These are phyloP conservation scores for Osmerus eperlanus DNA, from an alignment of 2,113 vertebrate genomes.

Conservation along the genomic window DNA sequence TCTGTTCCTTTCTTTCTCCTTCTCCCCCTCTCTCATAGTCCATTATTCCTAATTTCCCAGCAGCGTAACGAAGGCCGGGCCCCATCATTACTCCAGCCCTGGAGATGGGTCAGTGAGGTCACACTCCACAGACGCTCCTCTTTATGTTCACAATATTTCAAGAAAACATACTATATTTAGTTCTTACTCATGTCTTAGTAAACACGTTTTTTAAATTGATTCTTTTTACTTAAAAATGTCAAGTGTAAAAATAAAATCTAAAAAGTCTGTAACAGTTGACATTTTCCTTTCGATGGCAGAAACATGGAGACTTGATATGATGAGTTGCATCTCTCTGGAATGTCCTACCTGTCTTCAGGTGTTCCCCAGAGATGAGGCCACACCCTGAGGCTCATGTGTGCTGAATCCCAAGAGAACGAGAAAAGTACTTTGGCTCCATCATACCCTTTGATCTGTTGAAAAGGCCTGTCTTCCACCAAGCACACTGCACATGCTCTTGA, in stretches of 20 bases:
- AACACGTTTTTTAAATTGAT: no score
- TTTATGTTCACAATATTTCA: background rate
- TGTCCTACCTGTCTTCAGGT: background rate
- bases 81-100: conserved; percentile 43
- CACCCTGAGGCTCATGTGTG: conserved; percentile 25
- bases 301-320: no score
- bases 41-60: conserved; percentile 57
- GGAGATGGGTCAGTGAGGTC: conserved; percentile 40
- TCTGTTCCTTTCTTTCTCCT: conserved; percentile 48
- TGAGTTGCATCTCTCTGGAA: no score
- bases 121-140: conserved; percentile 19
- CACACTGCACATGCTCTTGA: conserved; percentile 55
- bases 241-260: no score
- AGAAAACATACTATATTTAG: background rate
- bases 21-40: conserved; percentile 49
- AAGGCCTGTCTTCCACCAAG: conserved; percentile 43
- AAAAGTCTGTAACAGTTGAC: no score
- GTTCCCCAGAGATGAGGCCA: conserved; percentile 35
- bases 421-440: conserved; percentile 50
- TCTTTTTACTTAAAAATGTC: no score
- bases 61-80: conserved; percentile 50
- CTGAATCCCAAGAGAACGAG: conserved; percentile 40
- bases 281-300: no score
- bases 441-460: conserved; percentile 39
- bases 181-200: no score